These are phyloP conservation scores for Rhagonycha fulva DNA, from an alignment of 2,888 invertebrate genomes.

Conservation along the genomic window DNA sequence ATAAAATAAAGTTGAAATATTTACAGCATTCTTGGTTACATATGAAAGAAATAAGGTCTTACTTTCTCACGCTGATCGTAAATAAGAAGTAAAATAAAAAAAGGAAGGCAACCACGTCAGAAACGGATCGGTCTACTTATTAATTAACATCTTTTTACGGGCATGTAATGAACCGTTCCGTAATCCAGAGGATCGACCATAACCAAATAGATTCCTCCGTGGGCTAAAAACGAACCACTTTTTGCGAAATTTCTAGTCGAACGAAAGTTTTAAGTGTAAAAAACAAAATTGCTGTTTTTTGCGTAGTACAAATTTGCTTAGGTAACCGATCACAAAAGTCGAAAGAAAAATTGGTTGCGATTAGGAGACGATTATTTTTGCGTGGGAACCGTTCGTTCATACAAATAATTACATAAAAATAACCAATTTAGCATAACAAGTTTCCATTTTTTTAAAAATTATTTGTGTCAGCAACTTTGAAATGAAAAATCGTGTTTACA, in stretches of 20 bases:
- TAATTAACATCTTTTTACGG: conserved; percentile 22
- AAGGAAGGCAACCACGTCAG: conserved; percentile 2
- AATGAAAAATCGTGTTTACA: not conserved
- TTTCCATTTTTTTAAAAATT: not conserved
- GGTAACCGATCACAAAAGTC: not conserved
- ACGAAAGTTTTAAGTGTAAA: not conserved
- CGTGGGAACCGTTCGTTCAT: not conserved
- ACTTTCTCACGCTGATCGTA: conserved; percentile 23
- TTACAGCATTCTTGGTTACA: conserved; percentile 4
- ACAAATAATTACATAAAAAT: not conserved
- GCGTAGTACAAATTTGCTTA: not conserved
- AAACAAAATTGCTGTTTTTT: not conserved
- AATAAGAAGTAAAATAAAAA: not conserved
- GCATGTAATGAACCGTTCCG: conserved; percentile 15
- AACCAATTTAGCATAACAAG: not conserved
- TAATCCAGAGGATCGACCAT: conserved; percentile 5
- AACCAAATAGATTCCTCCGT: not conserved
- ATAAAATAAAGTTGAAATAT: conserved; percentile 2
- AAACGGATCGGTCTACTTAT: conserved; percentile 14
- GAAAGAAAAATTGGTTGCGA: not conserved
- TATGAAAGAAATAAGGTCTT: conserved; percentile 9
- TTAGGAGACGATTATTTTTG: not conserved
- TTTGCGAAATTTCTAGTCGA: not conserved
- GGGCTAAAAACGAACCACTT: not conserved
- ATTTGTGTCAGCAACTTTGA: not conserved